phyloP scores from a whole-genome alignment of 2,888 invertebrate species.

The Eupithecia centaureata region DNA sequence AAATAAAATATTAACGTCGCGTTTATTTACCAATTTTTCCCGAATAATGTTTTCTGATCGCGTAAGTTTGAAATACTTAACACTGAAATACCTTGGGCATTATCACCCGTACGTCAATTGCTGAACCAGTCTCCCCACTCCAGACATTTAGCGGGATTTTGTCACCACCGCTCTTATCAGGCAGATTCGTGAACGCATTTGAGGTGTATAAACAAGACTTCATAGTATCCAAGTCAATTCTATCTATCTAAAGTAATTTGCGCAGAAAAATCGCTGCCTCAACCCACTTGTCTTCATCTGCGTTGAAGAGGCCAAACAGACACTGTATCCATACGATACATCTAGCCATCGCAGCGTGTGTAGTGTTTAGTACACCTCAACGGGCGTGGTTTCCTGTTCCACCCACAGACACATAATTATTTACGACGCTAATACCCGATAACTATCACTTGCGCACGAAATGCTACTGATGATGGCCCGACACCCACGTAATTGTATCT shows the following conservation, averaged over 20 bases:
- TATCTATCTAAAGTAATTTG: not conserved
- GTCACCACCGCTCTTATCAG: too few species aligned
- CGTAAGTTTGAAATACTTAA: too few species aligned
- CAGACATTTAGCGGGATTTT: too few species aligned
- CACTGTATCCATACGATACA: not conserved
- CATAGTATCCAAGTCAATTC: not conserved
- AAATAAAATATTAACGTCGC: too few species aligned
- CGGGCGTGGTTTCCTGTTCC: constrained; percentile 43
- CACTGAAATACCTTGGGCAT: too few species aligned
- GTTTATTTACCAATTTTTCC: too few species aligned
- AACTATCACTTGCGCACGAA: constrained; percentile 42
- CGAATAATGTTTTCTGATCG: too few species aligned
- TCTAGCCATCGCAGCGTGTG: not conserved
- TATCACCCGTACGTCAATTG: too few species aligned
- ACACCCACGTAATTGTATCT: constrained; percentile 40
- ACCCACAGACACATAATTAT: constrained; percentile 44
- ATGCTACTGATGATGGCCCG: constrained; percentile 36
- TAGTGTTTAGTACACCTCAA: constrained; percentile 18
- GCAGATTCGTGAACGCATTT: not conserved
- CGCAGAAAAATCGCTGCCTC: not conserved
- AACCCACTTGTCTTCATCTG: not conserved
- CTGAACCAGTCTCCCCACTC: too few species aligned
- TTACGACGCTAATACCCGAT: constrained; percentile 45
- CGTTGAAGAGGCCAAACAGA: constrained; percentile 2
- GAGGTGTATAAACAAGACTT: not conserved